phyloP scores from a whole-genome alignment of 2,113 vertebrate genomes.

The Paratilapia polleni region DNA sequence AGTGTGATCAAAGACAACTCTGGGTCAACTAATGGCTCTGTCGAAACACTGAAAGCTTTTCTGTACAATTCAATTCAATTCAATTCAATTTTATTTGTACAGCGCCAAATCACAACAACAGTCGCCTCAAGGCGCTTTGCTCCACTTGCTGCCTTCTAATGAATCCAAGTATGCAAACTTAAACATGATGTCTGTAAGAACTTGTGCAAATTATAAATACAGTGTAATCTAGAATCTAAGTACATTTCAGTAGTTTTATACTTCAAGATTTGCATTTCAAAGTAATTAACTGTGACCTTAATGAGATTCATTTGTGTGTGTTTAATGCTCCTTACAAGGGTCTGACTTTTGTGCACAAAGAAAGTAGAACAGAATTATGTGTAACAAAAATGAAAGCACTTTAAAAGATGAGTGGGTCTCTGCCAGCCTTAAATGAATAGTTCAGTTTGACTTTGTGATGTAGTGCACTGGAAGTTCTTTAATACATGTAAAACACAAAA shows the following conservation, averaged over 20 bases:
- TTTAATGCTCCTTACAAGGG: background rate
- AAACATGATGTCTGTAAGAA: background rate
- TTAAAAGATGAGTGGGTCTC: background rate
- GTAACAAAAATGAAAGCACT: slow-evolving; percentile 22
- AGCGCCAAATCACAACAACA: no score
- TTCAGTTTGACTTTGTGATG: background rate
- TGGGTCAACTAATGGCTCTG: background rate
- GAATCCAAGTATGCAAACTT: background rate
- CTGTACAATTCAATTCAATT: no score
- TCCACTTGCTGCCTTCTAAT: no score
- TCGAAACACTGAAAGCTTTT: background rate
- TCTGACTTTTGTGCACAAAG: background rate
- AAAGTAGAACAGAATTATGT: background rate
- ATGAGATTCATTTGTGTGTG: background rate
- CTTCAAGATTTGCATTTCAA: background rate
- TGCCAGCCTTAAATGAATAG: background rate
- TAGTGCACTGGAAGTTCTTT: background rate
- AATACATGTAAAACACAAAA: background rate
- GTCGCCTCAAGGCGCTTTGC: no score
- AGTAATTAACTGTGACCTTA: background rate
- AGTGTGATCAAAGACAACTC: background rate
- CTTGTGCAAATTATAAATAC: background rate
- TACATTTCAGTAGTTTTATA: background rate
- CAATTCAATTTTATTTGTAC: no score
- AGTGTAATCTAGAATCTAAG: background rate